Base-by-base conservation (phyloP, 2,888 invertebrate genomes). In the Caenorhabditis wallacei region DNA sequence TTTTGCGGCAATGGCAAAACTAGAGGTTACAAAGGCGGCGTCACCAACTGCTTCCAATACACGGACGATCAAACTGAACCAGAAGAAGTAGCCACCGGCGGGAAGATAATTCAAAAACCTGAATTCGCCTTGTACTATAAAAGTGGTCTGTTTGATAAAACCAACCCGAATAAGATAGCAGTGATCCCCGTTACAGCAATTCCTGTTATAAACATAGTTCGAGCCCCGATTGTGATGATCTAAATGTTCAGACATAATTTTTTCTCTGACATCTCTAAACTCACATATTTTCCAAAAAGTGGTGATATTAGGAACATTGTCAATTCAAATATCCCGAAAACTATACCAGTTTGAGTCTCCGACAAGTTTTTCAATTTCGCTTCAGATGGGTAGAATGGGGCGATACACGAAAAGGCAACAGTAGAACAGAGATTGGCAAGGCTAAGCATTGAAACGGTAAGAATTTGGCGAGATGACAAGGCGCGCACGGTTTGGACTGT, bases 161-260 rank as follows among this genome's bases (percentile, higher is more conserved):
- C 66, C 18, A 57, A 88, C 87, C 95, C 95, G 91, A 96, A 96
- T 24, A 96, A 93, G 89, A 96, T 95, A 66, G 95, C 95, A 86
- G 96, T 95, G 26, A 95, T 94, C 53, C 96, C 96, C 0, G 96
- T 95, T 0, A 95, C 95, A 81, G 95, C 94, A 75, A 96, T 95
- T 0, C 96, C 96, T 10, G 94, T 94, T 91, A 95, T 95, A 93
- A 96, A 96, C 70, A 96, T 93, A 16, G 95, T 92, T 92, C 96
- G 96, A 0, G 96, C 95, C 0, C 96, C 96, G 78, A 96, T 94
- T 89, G 94, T 94, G 91, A 95, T 95, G 80, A 96, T 94, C 94
- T 94, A 88, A 66, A 37, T 56, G 30, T 16, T 30, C 10, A 35
- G 18, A 5, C 13, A 59, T n/a, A 37, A 51, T 30, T 26, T 43